Base-by-base conservation (phyloP, 2,888 invertebrate genomes). In the Quadriops clusia region DNA sequence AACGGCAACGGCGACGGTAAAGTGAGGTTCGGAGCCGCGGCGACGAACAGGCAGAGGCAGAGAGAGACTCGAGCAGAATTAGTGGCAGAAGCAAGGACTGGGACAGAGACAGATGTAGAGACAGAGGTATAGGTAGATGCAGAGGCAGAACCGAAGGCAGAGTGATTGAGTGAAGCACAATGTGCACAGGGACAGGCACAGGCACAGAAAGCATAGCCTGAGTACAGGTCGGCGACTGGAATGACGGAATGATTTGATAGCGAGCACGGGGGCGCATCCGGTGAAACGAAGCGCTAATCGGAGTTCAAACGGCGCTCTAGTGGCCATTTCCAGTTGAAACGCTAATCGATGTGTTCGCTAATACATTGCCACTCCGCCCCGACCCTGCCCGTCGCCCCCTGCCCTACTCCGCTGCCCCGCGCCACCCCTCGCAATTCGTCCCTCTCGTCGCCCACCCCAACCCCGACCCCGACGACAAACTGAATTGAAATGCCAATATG, bases 271-370 rank as follows among this genome's bases (percentile, higher is more conserved):
- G 45, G 39, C 45, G 46, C 47, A 51, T 49, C 47, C 47, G 51
- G 47, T 49, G 49, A 50, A 49, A 47, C 45, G 46, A 45, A 49
- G 49, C 49, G 52, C 47, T 49, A 47, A 49, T 52, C 48, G 43
- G 42, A 40, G 46, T 42, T 47, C 45, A 47, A 49, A 49, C 47
- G 42, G 46, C 43, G 44, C 42, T 51, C 49, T 49, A 51, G 49
- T 51, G 53, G 52, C 54, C 53, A 54, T 54, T 56, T 54, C 51
- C 54, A 54, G 54, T 51, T 52, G 52, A 52, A 54, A 51, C 53
- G 51, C 51, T 54, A 55, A 55, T 56, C 55, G 53, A 54, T 54
- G 49, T 47, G 47, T 47, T 50, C 46, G 46, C 46, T 46, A 47
- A 50, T 50, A 48, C 47, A 45, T 47, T 43, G 40, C 45, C 43